These are phyloP conservation scores for Orchestia grillus DNA, from an alignment of 1,140 invertebrate species.

Conservation along the genomic window DNA sequence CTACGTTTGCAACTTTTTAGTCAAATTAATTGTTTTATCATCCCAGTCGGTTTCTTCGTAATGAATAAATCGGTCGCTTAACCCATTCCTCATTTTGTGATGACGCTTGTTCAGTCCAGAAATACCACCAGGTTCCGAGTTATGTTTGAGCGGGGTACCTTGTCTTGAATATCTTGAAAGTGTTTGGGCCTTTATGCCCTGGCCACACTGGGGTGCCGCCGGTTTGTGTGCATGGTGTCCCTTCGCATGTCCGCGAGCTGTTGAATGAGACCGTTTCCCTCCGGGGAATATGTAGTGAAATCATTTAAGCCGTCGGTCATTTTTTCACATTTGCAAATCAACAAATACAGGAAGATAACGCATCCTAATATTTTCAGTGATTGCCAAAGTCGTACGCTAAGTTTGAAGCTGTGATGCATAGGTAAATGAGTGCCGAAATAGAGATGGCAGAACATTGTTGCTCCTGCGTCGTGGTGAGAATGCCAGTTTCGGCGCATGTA, in stretches of 20 bases:
- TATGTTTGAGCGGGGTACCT: not conserved
- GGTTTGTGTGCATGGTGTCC: too few relatives aligned
- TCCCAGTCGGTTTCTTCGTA: too few relatives aligned
- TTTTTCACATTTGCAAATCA: not conserved
- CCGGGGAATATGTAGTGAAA: too few relatives aligned
- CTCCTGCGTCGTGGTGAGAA: not conserved
- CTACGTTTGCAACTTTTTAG: too few relatives aligned
- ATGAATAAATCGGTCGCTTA: too few relatives aligned
- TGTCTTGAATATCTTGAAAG: too few relatives aligned
- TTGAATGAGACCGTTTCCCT: too few relatives aligned
- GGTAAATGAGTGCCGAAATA: not conserved
- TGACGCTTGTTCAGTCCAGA: not conserved
- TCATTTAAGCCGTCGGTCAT: not conserved
- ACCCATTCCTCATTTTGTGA: not conserved
- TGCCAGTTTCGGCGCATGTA: not conserved
- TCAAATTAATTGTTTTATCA: too few relatives aligned
- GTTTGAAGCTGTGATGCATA: not conserved
- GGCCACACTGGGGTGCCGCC: too few relatives aligned
- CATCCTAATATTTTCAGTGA: not conserved
- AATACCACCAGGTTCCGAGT: not conserved
- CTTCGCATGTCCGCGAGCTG: too few relatives aligned
- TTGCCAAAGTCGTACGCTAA: not conserved
- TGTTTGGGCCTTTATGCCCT: too few relatives aligned
- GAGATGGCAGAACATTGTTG: not conserved
- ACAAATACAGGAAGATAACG: not conserved